Evolutionary conservation across 2,888 invertebrate genomes (phyloP).

Genomic region (Loripinus fragilis): DNA sequence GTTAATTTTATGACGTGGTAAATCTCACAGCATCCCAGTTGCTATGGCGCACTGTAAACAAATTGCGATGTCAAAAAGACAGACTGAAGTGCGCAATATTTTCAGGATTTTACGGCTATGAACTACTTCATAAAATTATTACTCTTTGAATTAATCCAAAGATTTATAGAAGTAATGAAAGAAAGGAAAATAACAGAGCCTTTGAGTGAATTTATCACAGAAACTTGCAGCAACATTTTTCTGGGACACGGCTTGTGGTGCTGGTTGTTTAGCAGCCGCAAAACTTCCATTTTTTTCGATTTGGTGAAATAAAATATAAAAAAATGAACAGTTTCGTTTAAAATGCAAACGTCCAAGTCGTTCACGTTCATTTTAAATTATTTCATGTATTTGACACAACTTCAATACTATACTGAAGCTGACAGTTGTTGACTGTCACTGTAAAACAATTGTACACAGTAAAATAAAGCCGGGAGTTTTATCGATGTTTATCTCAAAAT

Average conservation of each 20-base stretch:
- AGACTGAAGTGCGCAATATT: not conserved
- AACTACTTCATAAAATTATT: not conserved
- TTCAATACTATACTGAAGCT: not conserved
- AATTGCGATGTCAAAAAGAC: not conserved
- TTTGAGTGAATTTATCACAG: not conserved
- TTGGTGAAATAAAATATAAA: not conserved
- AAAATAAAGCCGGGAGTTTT: not conserved
- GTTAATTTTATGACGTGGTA: not conserved
- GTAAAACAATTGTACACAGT: slow-evolving; percentile 2
- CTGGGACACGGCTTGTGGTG: not conserved
- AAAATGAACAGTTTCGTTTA: not conserved
- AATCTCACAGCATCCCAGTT: not conserved
- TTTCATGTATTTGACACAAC: not conserved
- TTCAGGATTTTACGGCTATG: not conserved
- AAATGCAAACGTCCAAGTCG: slow-evolving; percentile 10
- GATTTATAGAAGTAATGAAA: no score
- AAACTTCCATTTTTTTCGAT: not conserved
- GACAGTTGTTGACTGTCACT: slow-evolving; percentile 3
- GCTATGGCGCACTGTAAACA: slow-evolving; percentile 5
- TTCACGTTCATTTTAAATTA: not conserved
- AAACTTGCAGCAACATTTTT: not conserved
- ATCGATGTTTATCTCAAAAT: not conserved
- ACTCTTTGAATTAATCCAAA: not conserved
- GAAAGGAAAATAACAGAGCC: not conserved
- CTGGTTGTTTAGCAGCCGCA: not conserved